These are phyloP conservation scores for Scrobipalpa costella DNA, from an alignment of 2,888 invertebrate genomes.

Conservation along the genomic window DNA sequence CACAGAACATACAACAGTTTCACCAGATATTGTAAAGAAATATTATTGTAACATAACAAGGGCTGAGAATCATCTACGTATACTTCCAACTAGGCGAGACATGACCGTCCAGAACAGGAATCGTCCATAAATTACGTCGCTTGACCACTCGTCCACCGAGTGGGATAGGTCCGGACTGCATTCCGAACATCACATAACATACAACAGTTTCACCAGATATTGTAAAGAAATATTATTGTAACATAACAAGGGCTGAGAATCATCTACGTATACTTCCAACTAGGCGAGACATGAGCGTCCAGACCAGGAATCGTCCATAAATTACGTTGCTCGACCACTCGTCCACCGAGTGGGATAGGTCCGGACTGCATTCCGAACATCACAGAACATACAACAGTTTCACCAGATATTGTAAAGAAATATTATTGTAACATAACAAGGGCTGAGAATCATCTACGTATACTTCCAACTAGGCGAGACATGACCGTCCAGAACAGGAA, in stretches of 20 bases:
- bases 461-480: neutral
- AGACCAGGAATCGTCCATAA: constrained; percentile 19
- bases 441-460: neutral
- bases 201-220: too few species aligned
- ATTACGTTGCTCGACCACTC: constrained; percentile 23
- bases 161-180: constrained; percentile 4
- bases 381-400: neutral
- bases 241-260: neutral
- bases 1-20: neutral
- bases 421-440: neutral
- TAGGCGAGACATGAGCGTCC: neutral
- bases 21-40: too few species aligned
- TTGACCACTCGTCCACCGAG: neutral
- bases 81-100: too few species aligned
- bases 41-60: neutral
- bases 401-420: neutral
- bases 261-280: neutral
- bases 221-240: too few species aligned
- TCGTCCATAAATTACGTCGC: too few species aligned
- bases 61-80: too few species aligned
- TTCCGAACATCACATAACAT: neutral
- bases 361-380: constrained; percentile 1
- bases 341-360: neutral
- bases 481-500: constrained; percentile 1
- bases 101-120: too few species aligned